Evolutionary conservation across 1,140 invertebrate species (phyloP).

Genomic region (Apocrypta bakeri): DNA sequence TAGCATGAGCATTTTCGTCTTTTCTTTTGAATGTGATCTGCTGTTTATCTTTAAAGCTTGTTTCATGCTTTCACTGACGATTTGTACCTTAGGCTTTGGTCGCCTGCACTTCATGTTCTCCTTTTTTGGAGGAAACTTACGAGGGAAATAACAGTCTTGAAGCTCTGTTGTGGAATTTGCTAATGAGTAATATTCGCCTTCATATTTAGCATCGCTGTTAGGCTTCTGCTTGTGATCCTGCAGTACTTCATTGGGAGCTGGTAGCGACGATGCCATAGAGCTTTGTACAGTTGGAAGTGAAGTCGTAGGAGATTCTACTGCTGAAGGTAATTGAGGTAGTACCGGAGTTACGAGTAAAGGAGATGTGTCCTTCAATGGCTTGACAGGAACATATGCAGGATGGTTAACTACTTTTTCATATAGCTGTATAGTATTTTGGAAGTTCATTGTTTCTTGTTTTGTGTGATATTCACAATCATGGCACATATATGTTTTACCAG

Average conservation of each 20-base stretch:
- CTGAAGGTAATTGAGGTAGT: conserved; percentile 12
- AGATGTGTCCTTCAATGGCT: neutral
- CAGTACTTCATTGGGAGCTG: conserved; percentile 44
- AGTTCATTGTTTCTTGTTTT: conserved; percentile 42
- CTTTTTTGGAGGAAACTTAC: conserved; percentile 39
- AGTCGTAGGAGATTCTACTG: neutral
- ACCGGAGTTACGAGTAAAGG: neutral
- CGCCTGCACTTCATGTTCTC: conserved; percentile 43
- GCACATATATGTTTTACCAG: conserved; percentile 52
- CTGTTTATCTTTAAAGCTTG: conserved; percentile 37
- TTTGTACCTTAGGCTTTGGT: conserved; percentile 39
- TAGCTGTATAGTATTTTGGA: conserved; percentile 35
- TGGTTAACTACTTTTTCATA: conserved; percentile 38
- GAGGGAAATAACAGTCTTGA: conserved; percentile 43
- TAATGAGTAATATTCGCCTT: conserved; percentile 34
- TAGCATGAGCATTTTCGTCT: conserved; percentile 26
- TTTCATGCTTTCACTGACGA: conserved; percentile 47
- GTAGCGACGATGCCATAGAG: neutral
- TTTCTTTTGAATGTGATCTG: conserved; percentile 25
- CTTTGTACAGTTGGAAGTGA: neutral
- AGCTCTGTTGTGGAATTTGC: conserved; percentile 34
- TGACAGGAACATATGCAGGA: neutral
- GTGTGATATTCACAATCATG: conserved; percentile 52
- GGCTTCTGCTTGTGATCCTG: conserved; percentile 50
- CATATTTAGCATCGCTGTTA: conserved; percentile 36